Percentiles rank a stretch among this genome's conserved stretches.
phyloP scores from a whole-genome alignment of 1,140 invertebrate species.

The Hyposmocoma kahamanoa region DNA sequence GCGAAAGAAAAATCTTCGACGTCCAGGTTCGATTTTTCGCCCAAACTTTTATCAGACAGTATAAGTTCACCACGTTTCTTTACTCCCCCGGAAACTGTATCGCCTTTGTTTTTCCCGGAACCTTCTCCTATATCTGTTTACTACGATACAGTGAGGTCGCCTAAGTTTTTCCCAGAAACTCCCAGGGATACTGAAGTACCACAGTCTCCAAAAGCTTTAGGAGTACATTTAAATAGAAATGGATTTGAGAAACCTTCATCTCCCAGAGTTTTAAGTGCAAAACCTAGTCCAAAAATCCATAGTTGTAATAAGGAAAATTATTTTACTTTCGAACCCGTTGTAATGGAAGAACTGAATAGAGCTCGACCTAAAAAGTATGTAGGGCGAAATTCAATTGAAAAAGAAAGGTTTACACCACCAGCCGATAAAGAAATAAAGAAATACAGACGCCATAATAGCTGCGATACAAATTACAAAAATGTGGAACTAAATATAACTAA shows the following conservation, averaged over 20 bases:
- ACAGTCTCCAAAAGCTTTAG: slow-evolving; percentile 53
- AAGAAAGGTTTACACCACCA: slow-evolving; percentile 54
- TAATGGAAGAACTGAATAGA: slow-evolving; percentile 29
- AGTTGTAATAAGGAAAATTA: slow-evolving; percentile 66
- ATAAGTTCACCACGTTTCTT: slow-evolving; percentile 60
- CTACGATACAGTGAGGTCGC: slow-evolving; percentile 57
- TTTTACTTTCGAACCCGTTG: slow-evolving; percentile 54
- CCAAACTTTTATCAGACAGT: slow-evolving; percentile 48
- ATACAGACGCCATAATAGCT: slow-evolving; percentile 62
- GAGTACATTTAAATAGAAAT: slow-evolving; percentile 58
- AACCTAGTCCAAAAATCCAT: slow-evolving; percentile 57
- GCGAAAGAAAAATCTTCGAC: slow-evolving; percentile 58
- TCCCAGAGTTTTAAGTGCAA: slow-evolving; percentile 50
- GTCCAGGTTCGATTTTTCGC: slow-evolving; percentile 64
- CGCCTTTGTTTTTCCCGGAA: slow-evolving; percentile 63
- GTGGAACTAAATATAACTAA: slow-evolving; percentile 50
- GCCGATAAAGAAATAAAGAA: slow-evolving; percentile 56
- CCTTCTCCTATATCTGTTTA: slow-evolving; percentile 61
- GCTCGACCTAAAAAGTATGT: slow-evolving; percentile 45
- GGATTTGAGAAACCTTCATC: slow-evolving; percentile 60
- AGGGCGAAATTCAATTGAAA: slow-evolving; percentile 59
- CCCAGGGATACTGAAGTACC: slow-evolving; percentile 49
- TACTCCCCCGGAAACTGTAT: slow-evolving; percentile 57
- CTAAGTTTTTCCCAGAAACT: slow-evolving; percentile 61
- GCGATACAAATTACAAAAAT: slow-evolving; percentile 60